Percentiles rank a stretch among this genome's conserved stretches.
Evolutionary conservation across 2,888 invertebrate species (phyloP).

Genomic region (Hydrotaea cyrtoneurina): DNA sequence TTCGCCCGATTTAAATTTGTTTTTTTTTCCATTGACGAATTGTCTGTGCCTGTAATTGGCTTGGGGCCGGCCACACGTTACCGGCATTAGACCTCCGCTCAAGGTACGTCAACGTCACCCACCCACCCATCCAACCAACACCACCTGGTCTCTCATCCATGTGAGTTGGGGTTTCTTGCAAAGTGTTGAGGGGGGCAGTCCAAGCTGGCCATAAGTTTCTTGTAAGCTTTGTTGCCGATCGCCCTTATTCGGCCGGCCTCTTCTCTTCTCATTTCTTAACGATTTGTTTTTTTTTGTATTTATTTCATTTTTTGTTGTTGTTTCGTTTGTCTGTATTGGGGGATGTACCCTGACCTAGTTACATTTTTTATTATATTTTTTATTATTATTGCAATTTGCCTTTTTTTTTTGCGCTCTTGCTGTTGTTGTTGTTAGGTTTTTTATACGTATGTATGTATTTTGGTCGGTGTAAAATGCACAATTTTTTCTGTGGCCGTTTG

Average conservation of each 20-base stretch:
- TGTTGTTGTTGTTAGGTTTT: conserved; percentile 13
- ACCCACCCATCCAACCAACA: too few species aligned
- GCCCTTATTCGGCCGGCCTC: neutral
- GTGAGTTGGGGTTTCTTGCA: too few species aligned
- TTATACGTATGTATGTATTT: conserved; percentile 20
- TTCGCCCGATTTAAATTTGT: neutral
- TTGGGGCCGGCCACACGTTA: neutral
- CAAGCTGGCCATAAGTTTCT: conserved; percentile 4
- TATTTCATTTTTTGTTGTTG: conserved; percentile 22
- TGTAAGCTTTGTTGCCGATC: neutral
- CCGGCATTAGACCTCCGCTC: too few species aligned
- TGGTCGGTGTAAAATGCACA: conserved; percentile 53
- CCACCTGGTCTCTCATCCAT: too few species aligned
- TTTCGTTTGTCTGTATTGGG: conserved; percentile 65
- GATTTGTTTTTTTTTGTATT: conserved; percentile 33
- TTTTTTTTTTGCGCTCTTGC: conserved; percentile 50
- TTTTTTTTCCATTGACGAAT: too few species aligned
- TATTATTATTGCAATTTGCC: conserved; percentile 66
- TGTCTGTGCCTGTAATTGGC: too few species aligned
- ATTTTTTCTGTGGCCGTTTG: conserved; percentile 47
- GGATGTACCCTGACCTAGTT: conserved; percentile 80
- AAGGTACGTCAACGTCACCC: too few species aligned
- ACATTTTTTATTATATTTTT: conserved; percentile 70
- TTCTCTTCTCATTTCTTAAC: conserved; percentile 27
- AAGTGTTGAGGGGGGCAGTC: conserved; percentile 24